Conservation (phyloP, 2,888 invertebrate species). For the Scelioninae gen. 1 region DNA sequence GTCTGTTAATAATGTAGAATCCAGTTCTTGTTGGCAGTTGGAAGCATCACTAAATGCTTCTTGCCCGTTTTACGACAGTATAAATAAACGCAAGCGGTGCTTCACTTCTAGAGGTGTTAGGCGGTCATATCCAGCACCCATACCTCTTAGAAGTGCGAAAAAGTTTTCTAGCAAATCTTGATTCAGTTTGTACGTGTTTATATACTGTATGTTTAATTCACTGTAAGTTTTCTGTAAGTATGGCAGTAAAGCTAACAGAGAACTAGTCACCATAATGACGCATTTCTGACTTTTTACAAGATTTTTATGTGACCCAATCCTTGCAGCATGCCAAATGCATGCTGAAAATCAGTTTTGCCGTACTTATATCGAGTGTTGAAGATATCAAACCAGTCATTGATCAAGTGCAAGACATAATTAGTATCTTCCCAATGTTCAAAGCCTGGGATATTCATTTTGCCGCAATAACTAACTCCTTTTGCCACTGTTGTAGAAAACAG, state of each 20-base stretch:
- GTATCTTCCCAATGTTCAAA: background rate
- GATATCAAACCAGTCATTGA: slow-evolving; percentile 48
- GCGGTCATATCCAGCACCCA: background rate
- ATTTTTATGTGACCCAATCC: background rate
- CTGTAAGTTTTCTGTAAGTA: background rate
- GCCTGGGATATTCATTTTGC: background rate
- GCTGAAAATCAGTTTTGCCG: background rate
- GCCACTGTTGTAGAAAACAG: slow-evolving; percentile 26
- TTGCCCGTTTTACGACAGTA: background rate
- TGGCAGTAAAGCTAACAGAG: background rate
- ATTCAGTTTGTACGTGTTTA: background rate
- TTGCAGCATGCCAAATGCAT: background rate
- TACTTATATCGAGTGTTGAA: background rate
- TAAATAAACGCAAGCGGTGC: background rate
- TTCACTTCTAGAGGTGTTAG: background rate
- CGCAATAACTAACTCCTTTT: background rate
- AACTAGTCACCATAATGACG: background rate
- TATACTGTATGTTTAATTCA: background rate
- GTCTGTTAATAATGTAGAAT: background rate
- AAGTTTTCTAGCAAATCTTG: background rate
- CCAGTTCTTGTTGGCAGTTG: background rate
- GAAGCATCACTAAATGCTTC: background rate
- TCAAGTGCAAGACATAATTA: background rate
- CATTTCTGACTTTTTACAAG: background rate
- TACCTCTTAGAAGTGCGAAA: background rate